Base-by-base conservation (phyloP, 2,113 vertebrate species). In the Sinocyclocheilus anophthalmus region DNA sequence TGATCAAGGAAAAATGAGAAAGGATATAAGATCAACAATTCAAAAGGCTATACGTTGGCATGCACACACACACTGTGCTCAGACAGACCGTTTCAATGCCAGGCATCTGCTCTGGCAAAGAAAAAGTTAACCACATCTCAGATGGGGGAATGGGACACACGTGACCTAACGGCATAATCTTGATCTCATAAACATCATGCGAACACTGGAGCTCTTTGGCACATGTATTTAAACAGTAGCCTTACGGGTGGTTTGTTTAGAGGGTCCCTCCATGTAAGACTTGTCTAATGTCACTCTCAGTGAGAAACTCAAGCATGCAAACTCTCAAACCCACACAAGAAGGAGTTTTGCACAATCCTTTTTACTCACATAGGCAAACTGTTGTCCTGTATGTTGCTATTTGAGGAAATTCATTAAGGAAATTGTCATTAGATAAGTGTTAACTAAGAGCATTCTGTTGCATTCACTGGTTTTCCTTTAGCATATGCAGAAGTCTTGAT, bases 301-400 rank as follows among this genome's bases (percentile, higher is more conserved):
- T 87, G 90, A 87, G 76, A 80, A 84, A 79, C 26, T 50, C 65
- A 85, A 53, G 76, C 85, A 86, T 83, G 86, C 85, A 83, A 55
- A 63, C 48, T 77, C 33, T 63, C 82, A 85, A 85, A 59, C 81
- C 76, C 75, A 84, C 87, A 89, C 83, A 85, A 20, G 50, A 92
- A 86, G 39, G 69, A 85, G 81, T 87, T 90, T 50, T n/a, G 75
- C 26, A 94, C 92, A 94, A 92, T 92, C 84, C 93, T 91, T 87
- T 85, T 95, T 97, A 97, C 96, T 97, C 96, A 97, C 96, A 95
- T 96, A 97, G 91, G 96, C 94, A 95, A 97, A 93, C 94, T 95
- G 94, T 83, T 96, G 94, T 92, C 96, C 96, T 95, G 96, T 94
- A 94, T 96, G 95, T 87, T 92, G 94, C 95, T 89, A 89, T 85